Conservation (phyloP, 2,113 vertebrate genomes). For the Hipposideros armiger region DNA sequence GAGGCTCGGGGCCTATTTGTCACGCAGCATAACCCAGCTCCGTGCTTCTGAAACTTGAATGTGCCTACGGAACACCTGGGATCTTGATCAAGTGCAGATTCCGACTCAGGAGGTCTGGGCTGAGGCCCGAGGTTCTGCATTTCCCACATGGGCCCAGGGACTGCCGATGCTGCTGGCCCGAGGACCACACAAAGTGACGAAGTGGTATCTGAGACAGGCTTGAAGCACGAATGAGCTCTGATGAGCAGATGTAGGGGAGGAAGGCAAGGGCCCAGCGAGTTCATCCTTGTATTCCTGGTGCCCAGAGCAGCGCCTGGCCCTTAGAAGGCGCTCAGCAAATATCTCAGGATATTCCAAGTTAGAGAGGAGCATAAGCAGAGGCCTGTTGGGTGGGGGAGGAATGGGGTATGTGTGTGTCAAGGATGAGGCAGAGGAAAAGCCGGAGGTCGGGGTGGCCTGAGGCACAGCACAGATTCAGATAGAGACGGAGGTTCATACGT, state of each 20-base stretch:
- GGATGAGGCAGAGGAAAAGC: background rate
- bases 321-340: background rate
- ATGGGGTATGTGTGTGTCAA: rapidly evolving
- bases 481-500: rapidly evolving
- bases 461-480: rapidly evolving
- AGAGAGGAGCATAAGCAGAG: background rate
- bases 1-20: background rate
- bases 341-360: background rate
- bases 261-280: background rate
- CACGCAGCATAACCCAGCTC: background rate
- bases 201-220: background rate
- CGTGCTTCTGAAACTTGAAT: background rate
- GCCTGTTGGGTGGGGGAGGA: rapidly evolving
- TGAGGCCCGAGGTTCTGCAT: background rate
- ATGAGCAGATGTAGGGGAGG: background rate
- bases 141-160: background rate
- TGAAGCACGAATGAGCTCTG: background rate
- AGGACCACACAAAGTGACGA: background rate
- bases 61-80: rapidly evolving
- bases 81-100: rapidly evolving
- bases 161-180: too few relatives aligned
- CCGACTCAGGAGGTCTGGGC: background rate
- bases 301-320: background rate
- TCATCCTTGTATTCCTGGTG: too few relatives aligned
- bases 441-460: rapidly evolving